phyloP scores from a whole-genome alignment of 2,113 vertebrate genomes.

The Cynocephalus volans region DNA sequence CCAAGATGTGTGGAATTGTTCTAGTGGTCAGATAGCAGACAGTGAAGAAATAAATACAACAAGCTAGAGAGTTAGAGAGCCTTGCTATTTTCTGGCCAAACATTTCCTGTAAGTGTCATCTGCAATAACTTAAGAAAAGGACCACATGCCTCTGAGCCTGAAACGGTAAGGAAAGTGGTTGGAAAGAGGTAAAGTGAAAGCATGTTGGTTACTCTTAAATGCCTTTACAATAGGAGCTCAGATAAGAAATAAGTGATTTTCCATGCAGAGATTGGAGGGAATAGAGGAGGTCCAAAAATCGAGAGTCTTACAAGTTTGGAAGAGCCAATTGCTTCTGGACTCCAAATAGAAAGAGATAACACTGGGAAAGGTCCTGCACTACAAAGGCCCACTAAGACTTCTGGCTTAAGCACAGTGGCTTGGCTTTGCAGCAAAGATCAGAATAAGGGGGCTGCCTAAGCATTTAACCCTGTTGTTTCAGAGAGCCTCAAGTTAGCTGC shows the following conservation, averaged over 20 bases:
- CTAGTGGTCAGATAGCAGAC: not conserved
- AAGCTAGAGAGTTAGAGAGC: not conserved
- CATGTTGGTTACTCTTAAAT: not conserved
- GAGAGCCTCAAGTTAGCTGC: not conserved
- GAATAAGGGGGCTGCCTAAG: not conserved
- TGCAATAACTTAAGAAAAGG: not conserved
- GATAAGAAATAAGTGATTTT: not conserved
- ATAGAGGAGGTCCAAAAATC: not conserved
- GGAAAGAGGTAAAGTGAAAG: not conserved
- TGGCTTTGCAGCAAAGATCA: not conserved
- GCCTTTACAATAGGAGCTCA: not conserved
- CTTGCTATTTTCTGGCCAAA: not conserved
- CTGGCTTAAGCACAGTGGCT: not conserved
- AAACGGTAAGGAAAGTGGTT: not conserved
- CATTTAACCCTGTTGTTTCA: not conserved
- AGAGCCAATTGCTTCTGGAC: not conserved
- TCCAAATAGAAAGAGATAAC: not conserved
- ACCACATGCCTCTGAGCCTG: not conserved
- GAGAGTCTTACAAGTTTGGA: not conserved
- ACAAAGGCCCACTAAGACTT: not conserved
- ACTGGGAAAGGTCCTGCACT: not conserved
- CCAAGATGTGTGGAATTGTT: not conserved
- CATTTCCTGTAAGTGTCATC: not conserved
- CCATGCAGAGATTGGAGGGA: not conserved
- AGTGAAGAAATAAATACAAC: not conserved